Evolutionary conservation across 2,888 invertebrate genomes (phyloP), one percentile per base, ranked within the genome.

Genomic region (Venusia cambrica): DNA sequence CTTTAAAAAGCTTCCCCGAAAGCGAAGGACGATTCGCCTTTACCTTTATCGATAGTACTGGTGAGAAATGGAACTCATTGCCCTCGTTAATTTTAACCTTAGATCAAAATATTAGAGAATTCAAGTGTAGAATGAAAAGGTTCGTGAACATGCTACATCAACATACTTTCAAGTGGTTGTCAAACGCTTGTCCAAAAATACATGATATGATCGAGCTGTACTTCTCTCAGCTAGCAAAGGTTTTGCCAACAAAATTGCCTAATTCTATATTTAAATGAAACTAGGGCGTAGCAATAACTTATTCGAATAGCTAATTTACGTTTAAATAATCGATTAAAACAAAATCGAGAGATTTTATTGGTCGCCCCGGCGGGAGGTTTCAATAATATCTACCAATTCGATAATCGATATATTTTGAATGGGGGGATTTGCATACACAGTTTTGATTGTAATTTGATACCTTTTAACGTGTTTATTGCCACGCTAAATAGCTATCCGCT

Each of bases 301-400:
- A 64, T 61, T 61, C 57, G 44, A 27, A 35, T 38, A 44, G 48
- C 51, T 65, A 62, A 64, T 71, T 66, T 67, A 65, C 54, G 55
- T 54, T 62, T 63, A 60, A 65, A 68, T 62, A 65, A 66, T 54
- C 64, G 64, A 73, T 73, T 71, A 60, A 58, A 64, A 61, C 53
- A 56, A 56, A 67, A 67, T 70, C 63, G 61, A 67, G 61, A 57
- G 59, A 54, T 64, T 62, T 60, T 62, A 60, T 64, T 59, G 57
- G 54, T 45, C 39, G 35, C 17, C 62, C n/a, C 64, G 50, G 57
- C 64, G 61, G 71, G 72, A 48, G 49, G 58, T 39, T 35, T 42
- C 19, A 32, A 30, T 47, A 34, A 48, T 47, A 47, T 24, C 24
- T 12, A 30, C 30, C 39, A 43, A 43, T 42, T 41, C 37, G 40